phyloP scores from a whole-genome alignment of 2,888 invertebrate species.

The Deilephila elpenor region DNA sequence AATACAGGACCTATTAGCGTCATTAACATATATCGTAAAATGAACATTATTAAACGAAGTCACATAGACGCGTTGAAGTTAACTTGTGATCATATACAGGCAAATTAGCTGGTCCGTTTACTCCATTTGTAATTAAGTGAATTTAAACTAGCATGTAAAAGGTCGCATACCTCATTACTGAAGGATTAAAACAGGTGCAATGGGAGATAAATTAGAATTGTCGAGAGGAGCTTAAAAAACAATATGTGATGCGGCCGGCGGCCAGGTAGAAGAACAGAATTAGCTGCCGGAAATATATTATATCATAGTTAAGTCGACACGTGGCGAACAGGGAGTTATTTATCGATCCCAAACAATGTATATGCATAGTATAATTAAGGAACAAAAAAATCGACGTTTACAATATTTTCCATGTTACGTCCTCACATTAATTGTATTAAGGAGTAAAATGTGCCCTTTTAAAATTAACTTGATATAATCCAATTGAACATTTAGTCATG shows the following conservation, averaged over 20 bases:
- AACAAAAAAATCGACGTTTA: not conserved
- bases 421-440: no score
- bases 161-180: not conserved
- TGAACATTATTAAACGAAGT: no score
- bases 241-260: conserved; percentile 1
- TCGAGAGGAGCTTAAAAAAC: conserved; percentile 11
- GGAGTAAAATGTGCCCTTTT: no score
- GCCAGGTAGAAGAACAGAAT: conserved; percentile 12
- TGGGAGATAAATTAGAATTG: not conserved
- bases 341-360: conserved; percentile 17
- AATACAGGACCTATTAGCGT: no score
- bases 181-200: conserved; percentile 11
- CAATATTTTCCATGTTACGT: not conserved
- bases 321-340: conserved; percentile 15
- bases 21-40: no score
- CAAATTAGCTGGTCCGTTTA: not conserved
- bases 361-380: not conserved
- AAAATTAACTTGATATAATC: no score
- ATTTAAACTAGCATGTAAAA: not conserved
- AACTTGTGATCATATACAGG: no score
- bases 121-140: not conserved
- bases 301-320: conserved; percentile 20
- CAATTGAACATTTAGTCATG: no score
- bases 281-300: conserved; percentile 22
- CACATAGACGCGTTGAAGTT: no score